Evolutionary conservation across 2,113 vertebrate species (phyloP), one percentile per base, ranked within the genome.

Genomic region (Paracyprichromis sp.): DNA sequence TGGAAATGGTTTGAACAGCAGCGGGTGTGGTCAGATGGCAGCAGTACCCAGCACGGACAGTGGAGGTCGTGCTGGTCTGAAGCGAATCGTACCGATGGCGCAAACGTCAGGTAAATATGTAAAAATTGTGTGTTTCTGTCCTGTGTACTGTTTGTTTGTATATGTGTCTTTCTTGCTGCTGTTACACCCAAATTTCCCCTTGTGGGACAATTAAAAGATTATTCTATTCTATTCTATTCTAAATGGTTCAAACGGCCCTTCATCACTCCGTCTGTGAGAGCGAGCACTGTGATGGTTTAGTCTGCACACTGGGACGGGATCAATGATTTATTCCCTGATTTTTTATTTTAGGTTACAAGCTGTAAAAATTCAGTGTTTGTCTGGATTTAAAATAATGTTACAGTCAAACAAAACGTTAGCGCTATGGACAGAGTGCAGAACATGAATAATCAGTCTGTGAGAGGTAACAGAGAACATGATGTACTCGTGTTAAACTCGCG

Each of bases 371-470:
- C 5, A 31, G 29, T 6, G 57, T 61, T 31, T 34, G 26, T 61
- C 0, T 61, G 14, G 57, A 16, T 31, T 61, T 26, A 31, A 61
- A 61, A 61, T 16, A 61, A 61, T 59, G 14, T 61, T 17, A 31
- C 1, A 31, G 14, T 31, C 57, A 61, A 29, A 59, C 24, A 61
- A 0, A 31, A 61, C 0, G 5, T 61, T 3, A 31, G 57, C 31
- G 57, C 14, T 17, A 2, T 31, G 8, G 1, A 17, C 29, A 61
- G 53, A 56, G n/a, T 24, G 2, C 21, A 56, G 26, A 31, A 61
- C 26, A 61, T 61, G 57, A 61, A 61, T 3, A 1, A 34, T 19
- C 14, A 61, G 29, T 61, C 0, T 34, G 57, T 34, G 9, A 61
- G 57, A 61, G 5, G 9, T 0, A 61, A 31, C 3, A 61, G 29